Base-by-base conservation (phyloP, 2,888 invertebrate genomes). In the Temnothorax unifasciatus region DNA sequence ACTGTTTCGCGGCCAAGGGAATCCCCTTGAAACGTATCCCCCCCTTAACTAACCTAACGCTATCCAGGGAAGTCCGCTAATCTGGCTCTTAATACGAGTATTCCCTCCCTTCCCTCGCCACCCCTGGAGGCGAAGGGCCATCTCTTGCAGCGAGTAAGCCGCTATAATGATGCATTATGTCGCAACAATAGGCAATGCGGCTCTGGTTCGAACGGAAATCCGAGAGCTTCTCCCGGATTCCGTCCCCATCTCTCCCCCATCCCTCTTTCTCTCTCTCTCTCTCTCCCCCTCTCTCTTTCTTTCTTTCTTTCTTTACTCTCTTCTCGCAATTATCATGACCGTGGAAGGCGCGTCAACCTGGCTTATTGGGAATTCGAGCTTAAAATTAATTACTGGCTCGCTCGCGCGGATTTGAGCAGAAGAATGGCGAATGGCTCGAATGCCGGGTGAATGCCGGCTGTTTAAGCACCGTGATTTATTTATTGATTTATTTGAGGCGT, bases 151-250 rank as follows among this genome's bases (percentile, higher is more conserved):
- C 73, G 73, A 73, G 66, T 82, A 82, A 85, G 84, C 84, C 54
- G 85, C 86, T 64, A 83, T 86, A 86, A 86, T 86, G 82, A 83
- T 83, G 86, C 85, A 86, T 86, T 86, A 86, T 86, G 75, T 76
- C 83, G 59, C 81, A 73, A 86, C 86, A 85, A 83, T 75, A 76
- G 83, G 77, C 71, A 83, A 59, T 75, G 77, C n/a, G 47, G 50
- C 83, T 69, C 25, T 1, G 50, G 25, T 81, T 61, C 77, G 34
- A 77, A 75, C 64, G 76, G 84, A 84, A 50, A 64, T 74, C 54
- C 29, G 71, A 63, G 50, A 82, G 54, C 71, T 69, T 68, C 79
- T 73, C 68, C 41, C 44, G 73, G 47, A 81, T 71, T 81, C 18
- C 73, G 25, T 81, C 59, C 73, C 59, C 71, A 8, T 29, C 47